A percentile compares a stretch with the other conserved stretches of the same genome.
Conservation (phyloP, 2,888 invertebrate species). For the Acanthosepion lycidas region DNA sequence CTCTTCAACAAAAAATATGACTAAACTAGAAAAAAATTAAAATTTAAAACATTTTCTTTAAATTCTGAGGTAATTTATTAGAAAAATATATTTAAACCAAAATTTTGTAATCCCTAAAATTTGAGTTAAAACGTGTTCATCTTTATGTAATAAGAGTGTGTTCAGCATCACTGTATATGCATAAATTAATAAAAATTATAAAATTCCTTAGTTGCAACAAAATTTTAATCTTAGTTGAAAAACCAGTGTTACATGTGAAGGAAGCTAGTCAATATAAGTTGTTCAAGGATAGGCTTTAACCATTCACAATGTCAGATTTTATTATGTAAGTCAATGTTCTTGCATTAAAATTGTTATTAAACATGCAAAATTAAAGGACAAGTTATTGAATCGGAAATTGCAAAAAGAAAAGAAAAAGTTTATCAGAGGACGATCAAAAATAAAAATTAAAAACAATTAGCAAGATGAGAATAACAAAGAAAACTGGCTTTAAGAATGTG, state of each 20-base stretch:
- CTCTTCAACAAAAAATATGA: neutral
- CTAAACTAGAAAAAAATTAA: neutral
- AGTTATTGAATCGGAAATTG: no score
- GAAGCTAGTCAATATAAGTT: no score
- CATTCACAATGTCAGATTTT: no score
- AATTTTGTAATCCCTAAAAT: neutral
- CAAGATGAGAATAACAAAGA: no score
- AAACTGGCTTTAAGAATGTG: no score
- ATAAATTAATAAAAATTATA: neutral
- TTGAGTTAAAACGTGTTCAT: neutral
- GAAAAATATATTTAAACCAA: neutral
- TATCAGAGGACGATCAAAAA: no score
- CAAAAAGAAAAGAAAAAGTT: no score
- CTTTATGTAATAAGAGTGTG: neutral
- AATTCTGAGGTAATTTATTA: neutral
- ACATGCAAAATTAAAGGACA: no score
- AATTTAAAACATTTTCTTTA: neutral
- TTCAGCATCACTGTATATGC: neutral
- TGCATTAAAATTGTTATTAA: no score
- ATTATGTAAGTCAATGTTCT: no score
- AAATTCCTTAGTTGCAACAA: neutral
- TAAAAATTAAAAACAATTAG: no score
- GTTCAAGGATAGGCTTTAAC: no score
- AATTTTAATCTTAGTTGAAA: neutral
- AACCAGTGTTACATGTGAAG: neutral